phyloP scores from a whole-genome alignment of 2,113 vertebrate species.

The Carassius auratus region DNA sequence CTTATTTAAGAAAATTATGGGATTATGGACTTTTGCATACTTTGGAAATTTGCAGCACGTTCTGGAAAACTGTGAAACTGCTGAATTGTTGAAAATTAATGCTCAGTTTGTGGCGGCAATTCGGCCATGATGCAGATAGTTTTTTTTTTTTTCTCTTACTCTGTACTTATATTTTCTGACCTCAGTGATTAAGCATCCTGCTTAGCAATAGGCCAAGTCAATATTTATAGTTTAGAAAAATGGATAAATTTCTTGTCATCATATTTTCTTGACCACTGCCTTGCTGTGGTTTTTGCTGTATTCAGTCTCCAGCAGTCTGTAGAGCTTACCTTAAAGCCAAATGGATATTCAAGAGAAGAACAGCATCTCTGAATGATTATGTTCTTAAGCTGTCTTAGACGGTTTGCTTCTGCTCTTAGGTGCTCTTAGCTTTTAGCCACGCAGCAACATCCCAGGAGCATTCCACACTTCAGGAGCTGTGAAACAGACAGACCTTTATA shows the following conservation, averaged over 20 bases:
- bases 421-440: not conserved
- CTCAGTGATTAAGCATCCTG: not conserved
- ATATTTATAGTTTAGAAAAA: not conserved
- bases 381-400: conserved; percentile 27
- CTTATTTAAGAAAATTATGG: not conserved
- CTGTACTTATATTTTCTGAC: no score
- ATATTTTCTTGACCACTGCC: conserved; percentile 1
- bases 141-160: not conserved
- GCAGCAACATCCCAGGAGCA: not conserved
- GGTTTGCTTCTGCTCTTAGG: not conserved
- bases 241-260: not conserved
- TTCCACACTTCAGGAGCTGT: not conserved
- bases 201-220: not conserved
- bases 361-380: conserved; percentile 60
- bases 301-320: conserved; percentile 55
- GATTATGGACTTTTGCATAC: not conserved
- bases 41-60: not conserved
- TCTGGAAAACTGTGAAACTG: not conserved
- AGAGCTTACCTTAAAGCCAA: conserved; percentile 66
- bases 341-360: conserved; percentile 55
- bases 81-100: not conserved
- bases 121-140: not conserved
- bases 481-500: not conserved
- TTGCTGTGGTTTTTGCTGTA: not conserved
- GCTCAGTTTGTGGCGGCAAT: not conserved